phyloP scores from a whole-genome alignment of 2,797 vertebrate genomes.

The Spinus olivaceus region DNA sequence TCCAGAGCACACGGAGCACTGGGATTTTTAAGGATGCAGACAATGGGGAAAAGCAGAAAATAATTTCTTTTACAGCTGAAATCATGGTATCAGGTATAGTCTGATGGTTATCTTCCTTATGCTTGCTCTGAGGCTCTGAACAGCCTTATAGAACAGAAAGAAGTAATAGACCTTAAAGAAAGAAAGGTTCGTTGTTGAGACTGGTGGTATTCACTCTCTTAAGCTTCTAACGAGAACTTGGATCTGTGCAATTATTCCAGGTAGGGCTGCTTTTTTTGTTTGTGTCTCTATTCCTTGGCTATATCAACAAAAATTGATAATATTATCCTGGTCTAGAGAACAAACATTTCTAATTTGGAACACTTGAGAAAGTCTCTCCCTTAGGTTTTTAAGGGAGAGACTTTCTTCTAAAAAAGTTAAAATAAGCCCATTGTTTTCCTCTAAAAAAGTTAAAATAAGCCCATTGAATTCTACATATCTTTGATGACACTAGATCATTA shows the following conservation, averaged over 20 bases:
- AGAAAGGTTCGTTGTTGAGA: neutral
- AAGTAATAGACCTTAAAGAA: neutral
- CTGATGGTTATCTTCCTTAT: neutral
- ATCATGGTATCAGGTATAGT: conserved; percentile 87
- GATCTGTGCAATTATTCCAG: neutral
- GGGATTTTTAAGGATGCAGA: neutral
- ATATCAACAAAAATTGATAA: neutral
- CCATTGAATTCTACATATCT: neutral
- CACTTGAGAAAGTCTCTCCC: neutral
- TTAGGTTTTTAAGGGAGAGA: neutral
- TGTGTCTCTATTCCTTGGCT: neutral
- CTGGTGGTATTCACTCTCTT: neutral
- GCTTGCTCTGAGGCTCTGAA: neutral
- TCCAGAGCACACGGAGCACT: neutral
- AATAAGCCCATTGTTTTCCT: neutral
- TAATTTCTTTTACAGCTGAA: conserved; percentile 73
- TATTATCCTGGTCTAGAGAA: neutral
- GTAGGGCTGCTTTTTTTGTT: neutral
- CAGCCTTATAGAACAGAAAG: neutral
- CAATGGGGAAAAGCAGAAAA: neutral
- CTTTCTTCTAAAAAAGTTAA: neutral
- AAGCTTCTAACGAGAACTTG: neutral
- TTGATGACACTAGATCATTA: neutral
- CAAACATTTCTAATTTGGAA: neutral
- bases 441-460: neutral